Base-by-base conservation (phyloP, 1,140 invertebrate species). In the Zaprionus inermis region DNA sequence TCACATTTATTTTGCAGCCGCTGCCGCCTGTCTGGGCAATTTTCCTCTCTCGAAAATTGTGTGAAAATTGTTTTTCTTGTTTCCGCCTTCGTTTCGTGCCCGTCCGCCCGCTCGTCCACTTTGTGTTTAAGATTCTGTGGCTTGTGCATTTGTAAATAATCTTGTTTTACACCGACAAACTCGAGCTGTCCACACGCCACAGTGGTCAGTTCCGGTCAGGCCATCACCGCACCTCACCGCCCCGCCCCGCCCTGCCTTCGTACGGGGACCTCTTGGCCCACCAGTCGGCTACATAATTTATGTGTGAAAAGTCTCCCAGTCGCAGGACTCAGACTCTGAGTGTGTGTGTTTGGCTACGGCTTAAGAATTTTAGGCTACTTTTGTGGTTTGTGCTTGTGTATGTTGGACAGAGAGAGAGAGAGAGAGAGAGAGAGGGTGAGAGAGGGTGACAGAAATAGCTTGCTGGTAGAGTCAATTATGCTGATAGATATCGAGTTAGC, bases 111-210 rank as follows among this genome's bases (percentile, higher is more conserved):
- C 57, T 20, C 52, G 44, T 70, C 63, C 67, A 76, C 77, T 76
- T 78, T 83, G 82, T 85, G 82, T 85, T 85, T 85, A 85, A 85
- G 82, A 85, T 85, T 85, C 79, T 85, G 82, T 85, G 82, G 82
- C 69, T 85, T 85, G 79, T 76, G 68, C 82, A 85, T 85, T 85
- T 85, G 82, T 85, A 85, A 85, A 85, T 85, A 85, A 85, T 85
- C 82, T 85, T 85, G 82, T 88, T 85, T 79, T 79, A 79, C 83
- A 82, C 66, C 65, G 46, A 61, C 55, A 59, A 9, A 60, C 46
- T 55, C 28, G 11, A 28, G 30, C 65, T 61, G 65, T 60, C 65
- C 55, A 46, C 14, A 41, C 56, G 32, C 11, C 38, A n/a, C 41
- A n/a, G 41, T 54, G 56, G 49, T 55, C 68, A 51, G 49, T 72